phyloP scores from a whole-genome alignment of 2,113 vertebrate genomes.

The Zonotrichia leucophrys region DNA sequence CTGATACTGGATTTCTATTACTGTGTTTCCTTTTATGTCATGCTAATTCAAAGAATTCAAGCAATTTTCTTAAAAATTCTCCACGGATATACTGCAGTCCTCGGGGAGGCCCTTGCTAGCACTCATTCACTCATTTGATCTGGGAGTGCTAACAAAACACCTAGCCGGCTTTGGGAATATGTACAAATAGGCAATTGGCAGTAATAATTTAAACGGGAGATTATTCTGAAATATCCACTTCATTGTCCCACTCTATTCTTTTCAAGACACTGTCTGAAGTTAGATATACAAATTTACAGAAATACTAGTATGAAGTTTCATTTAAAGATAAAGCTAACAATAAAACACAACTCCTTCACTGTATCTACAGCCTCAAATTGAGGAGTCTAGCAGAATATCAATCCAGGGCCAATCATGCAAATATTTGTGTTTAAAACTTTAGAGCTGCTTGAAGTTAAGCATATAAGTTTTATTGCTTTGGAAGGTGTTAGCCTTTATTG shows the following conservation, averaged over 20 bases:
- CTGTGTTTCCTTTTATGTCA: background rate
- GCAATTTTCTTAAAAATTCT: background rate
- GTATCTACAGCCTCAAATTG: background rate
- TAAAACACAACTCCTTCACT: background rate
- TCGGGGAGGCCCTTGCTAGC: background rate
- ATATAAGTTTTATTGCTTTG: background rate
- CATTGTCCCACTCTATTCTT: background rate
- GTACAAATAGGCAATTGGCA: background rate
- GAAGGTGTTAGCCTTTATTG: background rate
- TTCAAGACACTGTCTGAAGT: background rate
- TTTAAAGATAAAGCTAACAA: background rate
- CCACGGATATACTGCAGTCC: fast-evolving
- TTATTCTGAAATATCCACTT: background rate
- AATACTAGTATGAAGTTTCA: background rate
- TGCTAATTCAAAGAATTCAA: background rate
- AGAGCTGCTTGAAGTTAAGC: background rate
- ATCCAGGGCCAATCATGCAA: background rate
- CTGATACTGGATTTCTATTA: background rate
- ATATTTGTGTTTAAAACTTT: background rate
- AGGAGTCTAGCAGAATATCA: background rate
- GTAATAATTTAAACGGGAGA: background rate
- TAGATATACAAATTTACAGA: background rate
- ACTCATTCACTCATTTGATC: background rate
- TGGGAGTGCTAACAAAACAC: background rate
- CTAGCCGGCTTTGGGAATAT: background rate